These are phyloP conservation scores for Lapara coniferarum DNA, from an alignment of 2,888 invertebrate genomes.

Conservation along the genomic window DNA sequence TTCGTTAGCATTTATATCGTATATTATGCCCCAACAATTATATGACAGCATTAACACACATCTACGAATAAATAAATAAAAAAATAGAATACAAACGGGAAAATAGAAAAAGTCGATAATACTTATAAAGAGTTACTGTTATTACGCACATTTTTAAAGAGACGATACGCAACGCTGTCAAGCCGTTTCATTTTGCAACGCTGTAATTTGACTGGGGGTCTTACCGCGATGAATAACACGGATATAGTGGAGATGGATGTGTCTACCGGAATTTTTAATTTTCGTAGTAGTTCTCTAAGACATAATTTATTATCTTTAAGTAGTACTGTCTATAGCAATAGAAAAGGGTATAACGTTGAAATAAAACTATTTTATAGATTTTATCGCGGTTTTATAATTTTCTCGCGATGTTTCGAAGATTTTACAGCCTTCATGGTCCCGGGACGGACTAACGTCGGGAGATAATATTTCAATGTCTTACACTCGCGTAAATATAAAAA, in stretches of 20 bases:
- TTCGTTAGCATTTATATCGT: too few relatives aligned
- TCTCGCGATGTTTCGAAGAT: too few relatives aligned
- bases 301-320: too few relatives aligned
- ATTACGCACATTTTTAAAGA: slow-evolving; percentile 23
- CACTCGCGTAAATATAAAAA: too few relatives aligned
- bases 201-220: slow-evolving; percentile 61
- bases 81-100: not conserved
- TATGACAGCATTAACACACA: not conserved
- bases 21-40: too few relatives aligned
- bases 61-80: not conserved
- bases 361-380: too few relatives aligned
- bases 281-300: not conserved
- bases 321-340: too few relatives aligned
- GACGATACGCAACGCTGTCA: slow-evolving; percentile 39
- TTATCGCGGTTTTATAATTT: too few relatives aligned
- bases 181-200: slow-evolving; percentile 62
- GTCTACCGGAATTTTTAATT: slow-evolving; percentile 30
- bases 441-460: too few relatives aligned
- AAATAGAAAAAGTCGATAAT: slow-evolving; percentile 25
- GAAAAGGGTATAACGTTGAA: too few relatives aligned
- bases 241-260: slow-evolving; percentile 41
- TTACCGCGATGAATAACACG: slow-evolving; percentile 54
- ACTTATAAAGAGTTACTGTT: slow-evolving; percentile 25
- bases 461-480: too few relatives aligned
- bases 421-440: too few relatives aligned